These are phyloP conservation scores for Bovichtus diacanthus DNA, from an alignment of 2,797 vertebrate species.

Conservation along the genomic window DNA sequence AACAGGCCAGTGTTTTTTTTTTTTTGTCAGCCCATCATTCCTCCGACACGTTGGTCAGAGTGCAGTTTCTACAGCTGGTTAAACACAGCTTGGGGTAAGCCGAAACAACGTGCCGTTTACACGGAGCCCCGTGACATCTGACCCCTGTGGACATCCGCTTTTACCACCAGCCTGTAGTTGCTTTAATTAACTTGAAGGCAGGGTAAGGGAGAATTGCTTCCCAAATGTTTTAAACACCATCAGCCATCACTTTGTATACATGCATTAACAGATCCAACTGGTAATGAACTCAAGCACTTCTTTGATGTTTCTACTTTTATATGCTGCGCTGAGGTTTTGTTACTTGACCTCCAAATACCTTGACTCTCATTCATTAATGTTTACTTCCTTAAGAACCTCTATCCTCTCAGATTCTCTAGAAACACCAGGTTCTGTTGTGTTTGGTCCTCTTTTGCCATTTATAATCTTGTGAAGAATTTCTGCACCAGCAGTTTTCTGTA, in stretches of 20 bases:
- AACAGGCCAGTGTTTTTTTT: slow-evolving; percentile 14
- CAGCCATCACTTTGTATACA: background rate
- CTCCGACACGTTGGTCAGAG: slow-evolving; percentile 74
- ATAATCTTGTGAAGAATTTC: slow-evolving; percentile 12
- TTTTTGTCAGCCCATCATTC: slow-evolving; percentile 51
- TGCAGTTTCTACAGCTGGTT: slow-evolving; percentile 78
- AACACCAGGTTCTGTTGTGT: slow-evolving; percentile 8
- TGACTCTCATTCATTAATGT: background rate
- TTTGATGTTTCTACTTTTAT: background rate
- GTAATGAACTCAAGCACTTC: background rate
- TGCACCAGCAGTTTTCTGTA: background rate
- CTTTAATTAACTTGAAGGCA: slow-evolving; percentile 46
- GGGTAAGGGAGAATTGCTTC: background rate
- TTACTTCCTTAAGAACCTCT: background rate
- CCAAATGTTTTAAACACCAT: background rate
- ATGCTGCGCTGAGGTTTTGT: background rate
- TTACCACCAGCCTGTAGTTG: slow-evolving; percentile 23
- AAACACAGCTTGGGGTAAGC: slow-evolving; percentile 78
- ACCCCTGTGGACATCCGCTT: slow-evolving; percentile 52
- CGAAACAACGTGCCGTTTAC: slow-evolving; percentile 64
- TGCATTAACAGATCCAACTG: background rate
- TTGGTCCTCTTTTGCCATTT: background rate
- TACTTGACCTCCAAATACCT: background rate
- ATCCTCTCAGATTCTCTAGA: background rate
- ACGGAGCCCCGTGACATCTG: slow-evolving; percentile 46